Conservation (phyloP, 2,888 invertebrate species). For the Synergus japonicus region DNA sequence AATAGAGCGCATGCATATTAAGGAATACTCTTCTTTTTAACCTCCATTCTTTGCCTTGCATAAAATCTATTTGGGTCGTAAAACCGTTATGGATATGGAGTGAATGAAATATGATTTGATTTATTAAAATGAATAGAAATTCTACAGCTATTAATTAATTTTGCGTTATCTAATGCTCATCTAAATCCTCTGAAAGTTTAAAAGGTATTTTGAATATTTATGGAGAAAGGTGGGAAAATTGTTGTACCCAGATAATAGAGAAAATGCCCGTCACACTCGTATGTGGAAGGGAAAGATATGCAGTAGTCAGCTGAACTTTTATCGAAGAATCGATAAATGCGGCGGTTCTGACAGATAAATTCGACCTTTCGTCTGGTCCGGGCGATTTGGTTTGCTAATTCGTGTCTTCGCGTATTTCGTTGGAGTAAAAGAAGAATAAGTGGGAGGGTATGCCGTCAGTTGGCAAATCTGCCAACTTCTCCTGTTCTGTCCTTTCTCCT, state of each 20-base stretch:
- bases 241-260: background rate
- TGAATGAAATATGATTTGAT: background rate
- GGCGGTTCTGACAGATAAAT: conserved; percentile 8
- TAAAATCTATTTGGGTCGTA: conserved; percentile 7
- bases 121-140: background rate
- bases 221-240: background rate
- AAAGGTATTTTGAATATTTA: background rate
- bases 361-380: conserved; percentile 13
- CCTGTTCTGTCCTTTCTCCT: conserved; percentile 53
- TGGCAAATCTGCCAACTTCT: conserved; percentile 67
- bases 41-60: conserved; percentile 7
- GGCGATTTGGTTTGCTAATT: conserved; percentile 38
- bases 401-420: conserved; percentile 19
- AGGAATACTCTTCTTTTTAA: conserved; percentile 1
- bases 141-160: background rate
- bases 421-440: conserved; percentile 25
- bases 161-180: background rate
- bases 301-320: conserved; percentile 14
- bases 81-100: conserved; percentile 5
- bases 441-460: conserved; percentile 47
- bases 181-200: background rate
- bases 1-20: conserved; percentile 45
- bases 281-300: conserved; percentile 1
- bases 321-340: conserved; percentile 30
- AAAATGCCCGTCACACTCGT: background rate